Base-by-base conservation (phyloP, 2,797 vertebrate species). In the Oophaga sylvatica region DNA sequence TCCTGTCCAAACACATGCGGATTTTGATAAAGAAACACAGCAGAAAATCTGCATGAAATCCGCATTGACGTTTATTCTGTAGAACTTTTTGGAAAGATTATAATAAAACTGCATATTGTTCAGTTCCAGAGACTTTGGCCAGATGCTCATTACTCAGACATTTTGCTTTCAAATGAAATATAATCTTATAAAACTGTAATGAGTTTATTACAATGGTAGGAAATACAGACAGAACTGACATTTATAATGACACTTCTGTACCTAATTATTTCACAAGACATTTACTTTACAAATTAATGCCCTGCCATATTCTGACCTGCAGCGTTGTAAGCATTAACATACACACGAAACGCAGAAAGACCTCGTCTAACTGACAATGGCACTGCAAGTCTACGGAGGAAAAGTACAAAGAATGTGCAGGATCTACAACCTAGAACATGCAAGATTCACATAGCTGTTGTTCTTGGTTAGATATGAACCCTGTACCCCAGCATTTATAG, bases 191-290 rank as follows among this genome's bases (percentile, higher is more conserved):
- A 78, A 63, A 56, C 45, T 48, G 45, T 15, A 84, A 45, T 48
- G 83, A 41, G 35, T 76, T 76, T 84, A 67, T 56, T 78, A 65
- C 73, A 77, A 84, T 84, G 26, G 22, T 63, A 19, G 29, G 59
- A 48, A 45, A n/a, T 56, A 41, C 5, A 78, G 83, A 78, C 35
- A 56, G 83, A 63, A 19, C 35, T 85, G 83, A 85, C 83, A 85
- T 85, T 85, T 85, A 85, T 85, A 56, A 85, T 65, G 83, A 85
- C 83, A 85, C 76, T 78, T 85, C 71, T 26, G 70, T 35, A 45
- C n/a, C 29, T 76, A 76, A 75, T 45, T 53, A 45, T 77, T 84
- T 84, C 62, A 16, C 26, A 12, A 16, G 76, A 29, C 71, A 85
- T 85, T 85, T 78, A 63, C 17, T 41, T 53, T 78, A 77, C 83